Evolutionary conservation across 2,113 vertebrate species (phyloP).

Genomic region (Bos indicus): DNA sequence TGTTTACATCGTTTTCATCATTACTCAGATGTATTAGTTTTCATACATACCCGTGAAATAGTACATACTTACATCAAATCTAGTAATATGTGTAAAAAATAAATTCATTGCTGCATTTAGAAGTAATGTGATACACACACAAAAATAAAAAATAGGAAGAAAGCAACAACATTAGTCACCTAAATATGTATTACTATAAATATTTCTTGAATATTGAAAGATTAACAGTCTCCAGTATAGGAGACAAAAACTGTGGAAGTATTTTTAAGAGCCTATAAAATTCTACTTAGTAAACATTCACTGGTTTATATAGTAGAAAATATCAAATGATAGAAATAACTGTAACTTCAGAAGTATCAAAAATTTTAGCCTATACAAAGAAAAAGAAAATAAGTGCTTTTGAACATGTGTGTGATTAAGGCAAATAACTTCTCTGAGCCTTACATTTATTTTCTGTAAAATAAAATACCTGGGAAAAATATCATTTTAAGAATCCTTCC

Average conservation of each 20-base stretch:
- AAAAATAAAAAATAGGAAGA: slow-evolving; percentile 23
- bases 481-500: not conserved
- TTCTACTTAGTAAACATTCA: not conserved
- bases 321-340: not conserved
- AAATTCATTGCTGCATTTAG: not conserved
- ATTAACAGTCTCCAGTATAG: slow-evolving; percentile 11
- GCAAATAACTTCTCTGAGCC: not conserved
- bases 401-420: not conserved
- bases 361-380: not conserved
- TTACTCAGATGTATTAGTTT: slow-evolving; percentile 9
- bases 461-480: not conserved
- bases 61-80: not conserved
- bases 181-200: slow-evolving; percentile 1
- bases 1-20: not conserved
- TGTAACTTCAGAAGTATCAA: not conserved
- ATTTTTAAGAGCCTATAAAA: not conserved
- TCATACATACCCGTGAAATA: not conserved
- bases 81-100: slow-evolving; percentile 6
- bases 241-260: not conserved
- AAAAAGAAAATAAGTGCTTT: not conserved
- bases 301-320: not conserved
- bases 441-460: slow-evolving; percentile 18
- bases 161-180: slow-evolving; percentile 1
- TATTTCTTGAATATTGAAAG: not conserved
- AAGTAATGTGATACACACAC: slow-evolving; percentile 41